Evolutionary conservation across 1,140 invertebrate genomes (phyloP).

Genomic region (Drosophila erecta): DNA sequence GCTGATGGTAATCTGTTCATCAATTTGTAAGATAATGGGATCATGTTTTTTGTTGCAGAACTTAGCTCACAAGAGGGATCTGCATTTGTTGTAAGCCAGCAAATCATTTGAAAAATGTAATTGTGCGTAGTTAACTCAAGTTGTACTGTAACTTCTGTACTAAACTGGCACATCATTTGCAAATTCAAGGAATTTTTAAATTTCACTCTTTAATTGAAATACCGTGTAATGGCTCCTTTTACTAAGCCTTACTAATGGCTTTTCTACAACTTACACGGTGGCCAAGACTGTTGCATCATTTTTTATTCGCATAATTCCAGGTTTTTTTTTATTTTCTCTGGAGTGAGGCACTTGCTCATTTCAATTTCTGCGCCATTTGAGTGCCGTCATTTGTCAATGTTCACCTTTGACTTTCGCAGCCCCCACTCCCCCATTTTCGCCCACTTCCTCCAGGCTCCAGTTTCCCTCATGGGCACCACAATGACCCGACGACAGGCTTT

Average conservation of each 20-base stretch:
- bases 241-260: background rate
- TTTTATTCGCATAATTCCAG: slow-evolving; percentile 23
- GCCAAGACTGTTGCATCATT: slow-evolving; percentile 1
- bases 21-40: background rate
- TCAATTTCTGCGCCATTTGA: slow-evolving; percentile 26
- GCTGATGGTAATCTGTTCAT: slow-evolving; percentile 1
- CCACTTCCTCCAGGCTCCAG: background rate
- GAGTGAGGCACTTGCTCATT: background rate
- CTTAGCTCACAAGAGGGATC: too few relatives aligned
- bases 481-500: slow-evolving; percentile 33
- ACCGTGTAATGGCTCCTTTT: background rate
- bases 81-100: too few relatives aligned
- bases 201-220: background rate
- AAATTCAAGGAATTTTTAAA: background rate
- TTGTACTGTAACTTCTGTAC: too few relatives aligned
- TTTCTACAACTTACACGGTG: background rate
- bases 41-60: background rate
- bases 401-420: slow-evolving; percentile 28
- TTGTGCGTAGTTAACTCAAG: too few relatives aligned
- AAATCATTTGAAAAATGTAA: too few relatives aligned
- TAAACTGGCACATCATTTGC: too few relatives aligned
- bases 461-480: slow-evolving; percentile 23
- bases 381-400: slow-evolving; percentile 43
- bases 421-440: background rate
- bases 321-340: background rate